Conservation (phyloP, 2,888 invertebrate genomes). For the Lasioglossum pauxillum region DNA sequence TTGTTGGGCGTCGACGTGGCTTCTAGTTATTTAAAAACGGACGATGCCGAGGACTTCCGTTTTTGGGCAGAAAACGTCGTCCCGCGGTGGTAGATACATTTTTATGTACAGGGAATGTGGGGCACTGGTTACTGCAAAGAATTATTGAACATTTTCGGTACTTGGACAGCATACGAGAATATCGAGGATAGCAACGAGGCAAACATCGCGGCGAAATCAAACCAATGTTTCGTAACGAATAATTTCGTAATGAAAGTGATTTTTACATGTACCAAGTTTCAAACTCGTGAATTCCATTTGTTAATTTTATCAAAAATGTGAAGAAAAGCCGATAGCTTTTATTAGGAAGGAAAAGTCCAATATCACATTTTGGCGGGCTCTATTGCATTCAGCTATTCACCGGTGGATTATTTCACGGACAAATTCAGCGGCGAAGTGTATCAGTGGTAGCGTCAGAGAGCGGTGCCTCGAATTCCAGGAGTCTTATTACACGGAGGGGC, state of each 20-base stretch:
- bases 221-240: too few species aligned
- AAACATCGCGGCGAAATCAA: too few species aligned
- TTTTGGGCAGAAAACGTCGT: neutral
- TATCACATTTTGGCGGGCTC: neutral
- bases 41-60: neutral
- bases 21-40: neutral
- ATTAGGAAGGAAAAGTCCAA: neutral
- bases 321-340: too few species aligned
- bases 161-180: neutral
- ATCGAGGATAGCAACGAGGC: too few species aligned
- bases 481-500: conserved; percentile 51
- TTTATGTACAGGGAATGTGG: neutral
- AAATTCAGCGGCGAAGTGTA: neutral
- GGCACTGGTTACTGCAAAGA: neutral
- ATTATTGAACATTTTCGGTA: neutral
- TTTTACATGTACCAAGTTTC: too few species aligned
- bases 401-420: neutral
- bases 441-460: conserved; percentile 39
- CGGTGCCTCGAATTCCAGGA: conserved; percentile 50
- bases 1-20: neutral
- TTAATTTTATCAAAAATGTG: too few species aligned
- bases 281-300: too few species aligned
- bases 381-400: neutral
- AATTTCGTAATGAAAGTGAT: too few species aligned
- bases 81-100: neutral